phyloP scores from a whole-genome alignment of 1,140 invertebrate species.

The Zaprionus capensis region DNA sequence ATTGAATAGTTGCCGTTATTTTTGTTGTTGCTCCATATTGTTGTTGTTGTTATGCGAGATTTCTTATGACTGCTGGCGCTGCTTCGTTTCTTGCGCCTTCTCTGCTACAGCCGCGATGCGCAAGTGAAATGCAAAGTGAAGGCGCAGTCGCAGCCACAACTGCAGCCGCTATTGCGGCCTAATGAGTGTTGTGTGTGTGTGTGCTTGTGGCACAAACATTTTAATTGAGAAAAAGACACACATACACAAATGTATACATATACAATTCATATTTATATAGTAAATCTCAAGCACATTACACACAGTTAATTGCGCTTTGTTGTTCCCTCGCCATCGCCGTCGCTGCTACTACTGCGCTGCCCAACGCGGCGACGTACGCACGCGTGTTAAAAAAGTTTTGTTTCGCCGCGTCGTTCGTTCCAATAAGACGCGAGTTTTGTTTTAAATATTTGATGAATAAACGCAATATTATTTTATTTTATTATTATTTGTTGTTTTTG shows the following conservation, averaged over 20 bases:
- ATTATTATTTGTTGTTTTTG: constrained; percentile 22
- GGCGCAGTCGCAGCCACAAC: constrained; percentile 53
- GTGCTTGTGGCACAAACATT: constrained; percentile 61
- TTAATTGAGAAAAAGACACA: constrained; percentile 31
- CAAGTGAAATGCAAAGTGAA: constrained; percentile 63
- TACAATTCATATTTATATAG: constrained; percentile 2
- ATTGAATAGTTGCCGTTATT: constrained; percentile 8
- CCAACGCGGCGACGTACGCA: constrained; percentile 49
- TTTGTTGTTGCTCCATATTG: constrained; percentile 7
- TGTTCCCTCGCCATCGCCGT: constrained; percentile 1
- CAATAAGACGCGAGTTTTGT: constrained; percentile 9
- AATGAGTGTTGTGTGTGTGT: constrained; percentile 49
- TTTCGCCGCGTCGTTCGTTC: constrained; percentile 9
- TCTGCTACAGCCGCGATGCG: constrained; percentile 14
- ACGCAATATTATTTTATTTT: not conserved
- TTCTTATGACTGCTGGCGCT: not conserved
- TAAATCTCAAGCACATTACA: constrained; percentile 14
- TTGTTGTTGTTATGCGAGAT: constrained; percentile 26
- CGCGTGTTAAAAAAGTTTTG: constrained; percentile 60
- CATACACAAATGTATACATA: not conserved
- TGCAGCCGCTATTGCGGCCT: constrained; percentile 19
- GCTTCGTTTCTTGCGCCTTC: not conserved
- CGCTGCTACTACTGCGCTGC: constrained; percentile 5
- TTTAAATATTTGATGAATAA: constrained; percentile 17
- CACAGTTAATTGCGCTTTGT: constrained; percentile 24